A percentile compares a stretch with the other conserved stretches of the same genome.
phyloP scores from a whole-genome alignment of 1,140 invertebrate species.

The Helicoverpa zea region DNA sequence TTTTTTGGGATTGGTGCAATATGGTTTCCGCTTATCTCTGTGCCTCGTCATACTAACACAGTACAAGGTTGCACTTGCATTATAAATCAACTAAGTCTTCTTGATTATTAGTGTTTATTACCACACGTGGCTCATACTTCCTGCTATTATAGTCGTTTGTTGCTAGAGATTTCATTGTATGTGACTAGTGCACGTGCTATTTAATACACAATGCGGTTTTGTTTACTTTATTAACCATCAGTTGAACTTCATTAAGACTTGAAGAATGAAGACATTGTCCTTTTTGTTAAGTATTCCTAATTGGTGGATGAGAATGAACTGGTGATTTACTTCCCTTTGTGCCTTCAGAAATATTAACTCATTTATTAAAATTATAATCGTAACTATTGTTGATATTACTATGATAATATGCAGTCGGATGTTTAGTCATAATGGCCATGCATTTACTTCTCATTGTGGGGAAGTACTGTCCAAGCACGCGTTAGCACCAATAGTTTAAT shows the following conservation, averaged over 20 bases:
- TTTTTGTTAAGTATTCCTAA: neutral
- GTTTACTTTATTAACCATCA: slow-evolving; percentile 1
- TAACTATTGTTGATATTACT: too few species aligned
- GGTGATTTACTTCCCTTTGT: too few species aligned
- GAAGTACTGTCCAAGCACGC: too few species aligned
- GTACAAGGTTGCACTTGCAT: slow-evolving; percentile 23
- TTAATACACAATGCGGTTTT: neutral
- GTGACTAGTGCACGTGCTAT: neutral
- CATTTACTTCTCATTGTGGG: too few species aligned
- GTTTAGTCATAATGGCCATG: too few species aligned
- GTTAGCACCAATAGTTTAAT: neutral
- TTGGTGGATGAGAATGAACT: neutral
- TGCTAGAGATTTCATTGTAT: slow-evolving; percentile 35
- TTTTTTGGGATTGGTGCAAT: too few species aligned
- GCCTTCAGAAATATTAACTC: too few species aligned
- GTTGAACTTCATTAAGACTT: neutral
- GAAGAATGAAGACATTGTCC: neutral
- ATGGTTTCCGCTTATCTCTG: neutral
- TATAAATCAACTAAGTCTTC: slow-evolving; percentile 1
- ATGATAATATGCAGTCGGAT: too few species aligned
- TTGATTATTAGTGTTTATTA: slow-evolving; percentile 26
- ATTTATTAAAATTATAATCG: too few species aligned
- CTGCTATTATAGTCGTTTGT: slow-evolving; percentile 20
- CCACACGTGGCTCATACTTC: slow-evolving; percentile 21
- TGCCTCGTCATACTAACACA: neutral